These are phyloP conservation scores for Stigmatopora nigra DNA, from an alignment of 2,113 vertebrate species.

Conservation along the genomic window DNA sequence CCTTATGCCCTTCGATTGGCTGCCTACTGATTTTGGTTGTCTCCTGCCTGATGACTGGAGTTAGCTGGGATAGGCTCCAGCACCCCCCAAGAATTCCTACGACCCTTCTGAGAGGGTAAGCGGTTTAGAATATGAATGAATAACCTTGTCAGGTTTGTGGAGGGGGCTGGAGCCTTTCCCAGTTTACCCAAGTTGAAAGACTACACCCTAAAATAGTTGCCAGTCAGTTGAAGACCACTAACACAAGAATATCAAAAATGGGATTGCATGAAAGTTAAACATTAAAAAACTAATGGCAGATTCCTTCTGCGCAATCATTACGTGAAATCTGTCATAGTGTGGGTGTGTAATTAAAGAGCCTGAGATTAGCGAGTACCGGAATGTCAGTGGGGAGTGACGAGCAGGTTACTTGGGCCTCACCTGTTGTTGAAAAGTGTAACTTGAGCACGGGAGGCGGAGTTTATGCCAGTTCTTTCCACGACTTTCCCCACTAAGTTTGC, in stretches of 20 bases:
- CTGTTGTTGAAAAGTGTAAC: slow-evolving; percentile 38
- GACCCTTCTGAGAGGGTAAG: not conserved
- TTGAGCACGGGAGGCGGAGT: slow-evolving; percentile 36
- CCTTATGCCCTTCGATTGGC: no score
- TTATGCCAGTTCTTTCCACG: slow-evolving; percentile 48
- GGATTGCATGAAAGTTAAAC: no score
- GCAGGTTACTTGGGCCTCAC: slow-evolving; percentile 43
- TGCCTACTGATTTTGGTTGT: no score
- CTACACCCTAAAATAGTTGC: no score
- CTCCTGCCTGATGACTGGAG: not conserved
- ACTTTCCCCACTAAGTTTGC: slow-evolving; percentile 11
- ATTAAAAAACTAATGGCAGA: no score
- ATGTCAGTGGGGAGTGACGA: slow-evolving; percentile 22
- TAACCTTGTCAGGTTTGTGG: not conserved
- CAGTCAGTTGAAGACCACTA: no score
- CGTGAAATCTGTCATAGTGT: not conserved
- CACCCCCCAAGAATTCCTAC: not conserved
- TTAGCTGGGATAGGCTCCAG: not conserved
- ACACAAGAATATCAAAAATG: no score
- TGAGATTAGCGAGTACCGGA: slow-evolving; percentile 28
- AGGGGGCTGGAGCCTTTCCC: no score
- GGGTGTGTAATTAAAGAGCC: not conserved
- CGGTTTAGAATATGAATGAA: not conserved
- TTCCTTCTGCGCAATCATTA: no score
- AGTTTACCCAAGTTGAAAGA: no score